Evolutionary conservation across 2,888 invertebrate species (phyloP).

Genomic region (Ptilodon capucinus): DNA sequence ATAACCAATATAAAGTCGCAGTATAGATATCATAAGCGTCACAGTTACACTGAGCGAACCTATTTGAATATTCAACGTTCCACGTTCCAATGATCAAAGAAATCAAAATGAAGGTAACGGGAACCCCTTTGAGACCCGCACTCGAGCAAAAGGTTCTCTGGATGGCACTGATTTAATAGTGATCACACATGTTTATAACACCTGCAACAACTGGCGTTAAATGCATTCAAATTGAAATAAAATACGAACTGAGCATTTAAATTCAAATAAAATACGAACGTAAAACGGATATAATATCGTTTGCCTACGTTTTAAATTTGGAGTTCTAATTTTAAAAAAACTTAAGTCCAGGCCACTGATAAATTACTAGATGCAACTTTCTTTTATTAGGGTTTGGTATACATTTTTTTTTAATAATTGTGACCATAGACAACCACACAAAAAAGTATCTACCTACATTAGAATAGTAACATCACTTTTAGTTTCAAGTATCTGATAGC

Average conservation of each 20-base stretch:
- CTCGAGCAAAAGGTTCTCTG: conserved; percentile 1
- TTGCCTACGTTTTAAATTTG: not conserved
- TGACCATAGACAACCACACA: not conserved
- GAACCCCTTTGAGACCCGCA: conserved; percentile 9
- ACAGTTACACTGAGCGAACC: not conserved
- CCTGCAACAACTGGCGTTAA: too few relatives aligned
- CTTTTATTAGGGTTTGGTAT: too few relatives aligned
- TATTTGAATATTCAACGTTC: conserved; percentile 14
- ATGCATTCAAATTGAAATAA: not conserved
- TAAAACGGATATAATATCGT: too few relatives aligned
- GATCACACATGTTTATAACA: not conserved
- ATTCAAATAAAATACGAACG: not conserved
- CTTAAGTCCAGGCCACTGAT: too few relatives aligned
- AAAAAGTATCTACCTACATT: conserved; percentile 12
- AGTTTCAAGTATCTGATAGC: conserved; percentile 16
- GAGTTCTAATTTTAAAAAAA: not conserved
- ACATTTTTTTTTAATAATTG: too few relatives aligned
- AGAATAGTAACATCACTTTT: conserved; percentile 34
- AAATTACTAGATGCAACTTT: too few relatives aligned
- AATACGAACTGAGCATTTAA: not conserved
- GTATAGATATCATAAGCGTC: not conserved
- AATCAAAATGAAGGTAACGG: conserved; percentile 5
- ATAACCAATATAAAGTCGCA: not conserved
- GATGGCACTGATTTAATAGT: conserved; percentile 10
- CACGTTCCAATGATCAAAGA: conserved; percentile 37